Percentiles rank a stretch among this genome's conserved stretches.
Conservation (phyloP, 92 coral and sea anemone species). For the Umimayanthus kanabou region DNA sequence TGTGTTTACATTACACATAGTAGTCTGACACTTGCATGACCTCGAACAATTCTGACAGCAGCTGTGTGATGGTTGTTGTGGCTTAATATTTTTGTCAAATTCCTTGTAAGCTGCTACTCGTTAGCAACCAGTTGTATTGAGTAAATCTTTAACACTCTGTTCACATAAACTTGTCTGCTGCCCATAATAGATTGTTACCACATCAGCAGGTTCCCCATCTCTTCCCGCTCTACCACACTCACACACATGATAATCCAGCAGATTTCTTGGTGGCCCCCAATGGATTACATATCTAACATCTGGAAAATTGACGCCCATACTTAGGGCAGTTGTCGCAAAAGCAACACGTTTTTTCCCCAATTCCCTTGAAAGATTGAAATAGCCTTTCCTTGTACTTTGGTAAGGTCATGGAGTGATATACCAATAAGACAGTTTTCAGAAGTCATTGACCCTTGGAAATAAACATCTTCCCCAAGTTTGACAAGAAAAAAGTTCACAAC, state of each 20-base stretch:
- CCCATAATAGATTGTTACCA: constrained; percentile 54
- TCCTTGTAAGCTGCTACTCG: constrained; percentile 64
- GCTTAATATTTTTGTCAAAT: constrained; percentile 46
- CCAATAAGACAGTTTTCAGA: constrained; percentile 50
- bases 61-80: neutral
- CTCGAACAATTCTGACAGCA: constrained; percentile 17
- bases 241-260: constrained; percentile 42
- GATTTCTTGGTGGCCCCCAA: constrained; percentile 46
- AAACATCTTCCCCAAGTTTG: no score
- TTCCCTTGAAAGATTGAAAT: constrained; percentile 29
- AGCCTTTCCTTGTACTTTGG: constrained; percentile 51
- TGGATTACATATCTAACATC: constrained; percentile 24
- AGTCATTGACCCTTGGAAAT: no score
- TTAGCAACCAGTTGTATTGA: constrained; percentile 51
- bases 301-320: constrained; percentile 43
- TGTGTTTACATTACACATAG: constrained; percentile 2
- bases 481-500: no score
- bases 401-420: constrained; percentile 52
- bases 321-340: constrained; percentile 34
- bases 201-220: constrained; percentile 34
- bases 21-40: constrained; percentile 5
- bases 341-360: constrained; percentile 42
- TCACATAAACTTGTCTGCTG: constrained; percentile 60
- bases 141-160: constrained; percentile 51
- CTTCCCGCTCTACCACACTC: constrained; percentile 41